phyloP scores from a whole-genome alignment of 2,113 vertebrate species.

The Zingel zingel region DNA sequence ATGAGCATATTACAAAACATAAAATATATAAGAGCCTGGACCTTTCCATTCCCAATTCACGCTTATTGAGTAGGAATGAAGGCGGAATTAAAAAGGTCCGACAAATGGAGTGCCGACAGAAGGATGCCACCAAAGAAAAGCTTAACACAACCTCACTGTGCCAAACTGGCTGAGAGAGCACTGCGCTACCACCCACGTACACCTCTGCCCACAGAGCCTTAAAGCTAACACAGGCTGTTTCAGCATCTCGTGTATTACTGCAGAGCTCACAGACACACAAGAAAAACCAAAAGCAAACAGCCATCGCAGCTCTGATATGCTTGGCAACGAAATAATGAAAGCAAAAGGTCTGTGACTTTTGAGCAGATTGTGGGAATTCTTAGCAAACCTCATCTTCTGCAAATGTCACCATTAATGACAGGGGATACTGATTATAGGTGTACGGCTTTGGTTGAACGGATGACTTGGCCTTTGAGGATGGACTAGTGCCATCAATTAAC shows the following conservation, averaged over 20 bases:
- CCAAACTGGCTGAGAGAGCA: slow-evolving; percentile 78
- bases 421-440: slow-evolving; percentile 33
- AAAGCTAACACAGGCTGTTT: slow-evolving; percentile 67
- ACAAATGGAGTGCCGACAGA: slow-evolving; percentile 65
- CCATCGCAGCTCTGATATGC: neutral
- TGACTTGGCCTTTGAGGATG: slow-evolving; percentile 19
- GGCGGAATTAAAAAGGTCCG: slow-evolving; percentile 40
- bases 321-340: neutral
- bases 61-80: slow-evolving; percentile 20
- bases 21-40: neutral
- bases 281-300: slow-evolving; percentile 5
- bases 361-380: neutral
- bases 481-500: neutral
- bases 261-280: slow-evolving; percentile 37
- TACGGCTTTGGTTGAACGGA: slow-evolving; percentile 20
- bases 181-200: slow-evolving; percentile 71
- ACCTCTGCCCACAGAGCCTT: slow-evolving; percentile 76
- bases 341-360: slow-evolving; percentile 1
- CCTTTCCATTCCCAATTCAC: neutral
- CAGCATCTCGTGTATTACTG: slow-evolving; percentile 66
- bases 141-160: slow-evolving; percentile 60
- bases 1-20: slow-evolving; percentile 14
- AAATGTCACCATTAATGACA: slow-evolving; percentile 47
- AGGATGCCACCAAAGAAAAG: slow-evolving; percentile 72
- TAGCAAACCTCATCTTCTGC: slow-evolving; percentile 12